A percentile compares a stretch with the other conserved stretches of the same genome.
These are phyloP conservation scores for Noturus placidus DNA, from an alignment of 2,113 vertebrate species.

Conservation along the genomic window DNA sequence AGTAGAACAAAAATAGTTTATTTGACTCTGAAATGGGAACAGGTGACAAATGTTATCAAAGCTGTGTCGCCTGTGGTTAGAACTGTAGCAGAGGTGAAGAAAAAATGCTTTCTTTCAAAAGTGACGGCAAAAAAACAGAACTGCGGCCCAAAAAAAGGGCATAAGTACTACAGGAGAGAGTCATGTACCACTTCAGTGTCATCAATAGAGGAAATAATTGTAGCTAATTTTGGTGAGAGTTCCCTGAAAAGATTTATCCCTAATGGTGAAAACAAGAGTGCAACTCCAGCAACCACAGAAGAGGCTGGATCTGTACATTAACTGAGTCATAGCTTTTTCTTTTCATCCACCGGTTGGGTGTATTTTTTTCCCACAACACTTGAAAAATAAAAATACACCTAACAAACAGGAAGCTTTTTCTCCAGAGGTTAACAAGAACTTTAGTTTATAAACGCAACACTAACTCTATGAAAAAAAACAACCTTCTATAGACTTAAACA, in stretches of 20 bases:
- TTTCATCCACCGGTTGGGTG: background rate
- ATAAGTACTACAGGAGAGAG: background rate
- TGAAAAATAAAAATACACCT: too few relatives aligned
- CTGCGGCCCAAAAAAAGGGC: background rate
- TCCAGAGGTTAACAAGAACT: too few relatives aligned
- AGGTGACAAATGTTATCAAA: background rate
- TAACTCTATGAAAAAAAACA: too few relatives aligned
- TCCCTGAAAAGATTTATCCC: background rate
- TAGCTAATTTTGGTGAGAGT: background rate
- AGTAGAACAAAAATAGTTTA: background rate
- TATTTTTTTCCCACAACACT: background rate
- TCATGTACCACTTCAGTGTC: background rate
- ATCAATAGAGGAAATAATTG: background rate
- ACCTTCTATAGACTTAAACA: too few relatives aligned
- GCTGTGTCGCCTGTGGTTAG: background rate
- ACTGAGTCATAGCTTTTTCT: background rate
- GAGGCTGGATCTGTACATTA: background rate
- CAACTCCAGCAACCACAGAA: background rate
- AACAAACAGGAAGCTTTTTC: background rate
- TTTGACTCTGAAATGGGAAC: background rate
- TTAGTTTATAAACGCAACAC: background rate
- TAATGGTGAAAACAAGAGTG: background rate
- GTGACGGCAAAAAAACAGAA: background rate
- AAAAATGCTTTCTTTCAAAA: background rate
- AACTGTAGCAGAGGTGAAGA: background rate